Base-by-base conservation (phyloP, 2,888 invertebrate genomes). In the Baccha elongata region DNA sequence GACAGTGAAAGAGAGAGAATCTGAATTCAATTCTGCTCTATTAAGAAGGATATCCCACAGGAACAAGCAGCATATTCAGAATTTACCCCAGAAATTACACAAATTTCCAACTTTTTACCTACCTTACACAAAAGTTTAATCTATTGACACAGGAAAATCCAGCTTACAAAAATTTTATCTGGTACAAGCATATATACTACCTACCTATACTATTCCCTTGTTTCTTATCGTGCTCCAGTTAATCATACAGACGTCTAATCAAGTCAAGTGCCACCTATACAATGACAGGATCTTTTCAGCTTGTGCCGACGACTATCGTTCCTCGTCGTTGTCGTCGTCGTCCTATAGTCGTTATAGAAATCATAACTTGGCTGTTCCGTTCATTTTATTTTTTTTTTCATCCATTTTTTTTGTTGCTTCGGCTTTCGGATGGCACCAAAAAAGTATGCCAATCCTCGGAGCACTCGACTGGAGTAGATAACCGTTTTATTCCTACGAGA, bases 151-250 rank as follows among this genome's bases (percentile, higher is more conserved):
- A 53, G 76, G 67, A 83, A 75, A 76, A 76, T 78, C 55, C 83
- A 68, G 67, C 76, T 83, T 83, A 78, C 60, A 76, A 58, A 76
- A 58, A 50, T 72, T 76, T 60, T 83, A 83, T 78, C 67, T 68
- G 42, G 32, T 72, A 55, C 76, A 72, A 62, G 67, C 72, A 72
- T 67, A 53, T 23, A 23, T 5, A 4, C 3, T 23, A 23, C 23
- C 23, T 32, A 8, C n/a, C 11, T 19, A 3, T 19, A 46, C 62
- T 76, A 76, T 76, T 76, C 72, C 53, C 76, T 72, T 68, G 76
- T 83, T 76, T 19, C 83, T 83, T 83, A 83, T 83, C 76, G 71
- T 83, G 83, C 76, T 78, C 83, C 67, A 83, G 76, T 83, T 83
- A 83, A 72, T 72, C 67, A 64, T 55, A 72, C 76, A 83, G 76